phyloP scores from a whole-genome alignment of 2,888 invertebrate genomes.

The Mayetiola destructor region DNA sequence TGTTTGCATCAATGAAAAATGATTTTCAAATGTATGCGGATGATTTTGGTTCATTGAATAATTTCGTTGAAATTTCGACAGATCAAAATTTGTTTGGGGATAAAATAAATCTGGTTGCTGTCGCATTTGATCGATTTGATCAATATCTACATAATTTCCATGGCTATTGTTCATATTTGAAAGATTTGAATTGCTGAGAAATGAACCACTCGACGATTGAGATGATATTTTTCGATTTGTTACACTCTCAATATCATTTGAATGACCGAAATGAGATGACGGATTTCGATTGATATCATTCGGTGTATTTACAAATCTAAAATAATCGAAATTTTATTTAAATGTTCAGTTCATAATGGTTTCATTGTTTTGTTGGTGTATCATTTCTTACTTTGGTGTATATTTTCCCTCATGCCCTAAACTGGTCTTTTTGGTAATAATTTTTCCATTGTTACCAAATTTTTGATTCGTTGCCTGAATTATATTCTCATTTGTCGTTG shows the following conservation, averaged over 20 bases:
- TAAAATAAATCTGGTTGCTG: conserved; percentile 33
- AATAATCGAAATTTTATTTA: not conserved
- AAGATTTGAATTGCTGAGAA: conserved; percentile 5
- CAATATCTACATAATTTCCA: conserved; percentile 41
- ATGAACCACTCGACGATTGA: conserved; percentile 20
- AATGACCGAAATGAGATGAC: conserved; percentile 5
- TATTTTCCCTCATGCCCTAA: conserved; percentile 71
- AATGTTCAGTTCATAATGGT: not conserved
- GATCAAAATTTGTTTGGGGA: conserved; percentile 26
- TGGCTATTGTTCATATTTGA: conserved; percentile 21
- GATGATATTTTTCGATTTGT: conserved; percentile 16
- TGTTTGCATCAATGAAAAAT: conserved; percentile 16
- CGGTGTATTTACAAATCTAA: conserved; percentile 16
- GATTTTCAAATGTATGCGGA: conserved; percentile 28
- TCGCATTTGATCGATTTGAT: conserved; percentile 40
- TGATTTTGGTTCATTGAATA: conserved; percentile 32
- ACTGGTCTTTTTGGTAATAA: conserved; percentile 45
- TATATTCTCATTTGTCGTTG: conserved; percentile 26
- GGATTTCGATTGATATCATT: conserved; percentile 9
- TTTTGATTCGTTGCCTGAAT: conserved; percentile 46
- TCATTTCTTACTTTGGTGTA: conserved; percentile 42
- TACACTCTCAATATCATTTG: conserved; percentile 14
- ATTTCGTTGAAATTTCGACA: conserved; percentile 33
- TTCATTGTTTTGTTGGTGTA: not conserved
- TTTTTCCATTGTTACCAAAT: conserved; percentile 55